Conservation (phyloP, 1,140 invertebrate species). For the Pygmarrhopalites habei region DNA sequence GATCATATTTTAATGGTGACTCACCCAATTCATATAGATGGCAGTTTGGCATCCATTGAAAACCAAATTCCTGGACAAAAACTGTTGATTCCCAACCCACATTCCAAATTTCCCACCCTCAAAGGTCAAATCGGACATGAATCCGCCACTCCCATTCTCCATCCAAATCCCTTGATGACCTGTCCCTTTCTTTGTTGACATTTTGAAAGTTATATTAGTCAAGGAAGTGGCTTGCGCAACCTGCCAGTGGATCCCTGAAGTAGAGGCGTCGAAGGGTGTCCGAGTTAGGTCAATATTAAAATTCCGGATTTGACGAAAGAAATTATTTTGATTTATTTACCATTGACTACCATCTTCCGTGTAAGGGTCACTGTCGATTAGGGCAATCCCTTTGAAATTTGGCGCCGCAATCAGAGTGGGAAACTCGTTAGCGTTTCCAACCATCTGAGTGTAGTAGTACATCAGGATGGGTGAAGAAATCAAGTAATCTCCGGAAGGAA, state of each 20-base stretch:
- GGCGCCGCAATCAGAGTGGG: constrained; percentile 28
- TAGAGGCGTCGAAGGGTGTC: constrained; percentile 6
- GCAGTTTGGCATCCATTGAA: constrained; percentile 29
- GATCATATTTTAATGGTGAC: too few species aligned
- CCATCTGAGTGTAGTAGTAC: constrained; percentile 36
- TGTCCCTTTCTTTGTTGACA: constrained; percentile 17
- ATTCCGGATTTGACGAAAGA: constrained; percentile 36
- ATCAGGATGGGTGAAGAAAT: constrained; percentile 34
- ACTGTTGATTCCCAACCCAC: constrained; percentile 39
- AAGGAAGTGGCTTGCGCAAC: constrained; percentile 35
- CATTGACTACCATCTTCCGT: constrained; percentile 19
- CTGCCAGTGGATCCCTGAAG: constrained; percentile 36
- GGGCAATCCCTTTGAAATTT: constrained; percentile 26
- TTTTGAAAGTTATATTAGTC: constrained; percentile 30
- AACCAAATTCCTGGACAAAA: constrained; percentile 21
- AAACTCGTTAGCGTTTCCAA: constrained; percentile 29
- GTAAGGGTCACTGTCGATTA: constrained; percentile 34
- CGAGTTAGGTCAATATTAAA: constrained; percentile 30
- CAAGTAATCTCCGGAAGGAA: constrained; percentile 32
- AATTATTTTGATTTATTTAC: constrained; percentile 35
- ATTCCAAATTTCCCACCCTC: constrained; percentile 35
- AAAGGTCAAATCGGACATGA: constrained; percentile 35
- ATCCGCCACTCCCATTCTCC: constrained; percentile 38
- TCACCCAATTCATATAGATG: constrained; percentile 37
- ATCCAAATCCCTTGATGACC: constrained; percentile 33